Evolutionary conservation across 1,140 invertebrate genomes (phyloP).

Genomic region (Phymorhynchus buccinoides): DNA sequence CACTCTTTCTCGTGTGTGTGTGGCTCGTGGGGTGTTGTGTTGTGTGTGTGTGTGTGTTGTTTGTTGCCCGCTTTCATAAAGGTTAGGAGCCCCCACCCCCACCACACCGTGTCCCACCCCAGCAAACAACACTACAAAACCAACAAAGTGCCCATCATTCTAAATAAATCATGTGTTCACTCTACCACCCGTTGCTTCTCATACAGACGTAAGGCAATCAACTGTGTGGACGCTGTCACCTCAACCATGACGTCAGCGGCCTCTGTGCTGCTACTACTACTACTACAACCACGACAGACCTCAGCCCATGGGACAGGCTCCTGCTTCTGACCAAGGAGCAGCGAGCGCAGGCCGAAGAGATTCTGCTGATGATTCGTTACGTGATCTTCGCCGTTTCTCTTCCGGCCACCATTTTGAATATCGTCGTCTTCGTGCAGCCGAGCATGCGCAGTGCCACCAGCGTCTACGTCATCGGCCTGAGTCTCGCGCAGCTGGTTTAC

Average conservation of each 20-base stretch:
- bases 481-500: slow-evolving; percentile 25
- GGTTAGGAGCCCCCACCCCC: too few relatives aligned
- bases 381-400: slow-evolving; percentile 2
- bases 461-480: slow-evolving; percentile 33
- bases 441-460: slow-evolving; percentile 31
- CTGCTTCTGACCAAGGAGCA: background rate
- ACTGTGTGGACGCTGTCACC: background rate
- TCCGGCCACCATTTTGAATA: background rate
- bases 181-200: background rate
- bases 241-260: background rate
- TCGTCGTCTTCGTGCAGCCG: slow-evolving; percentile 18
- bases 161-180: too few relatives aligned
- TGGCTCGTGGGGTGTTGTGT: too few relatives aligned
- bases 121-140: too few relatives aligned
- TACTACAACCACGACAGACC: background rate
- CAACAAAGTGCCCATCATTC: too few relatives aligned
- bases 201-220: background rate
- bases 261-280: too few relatives aligned
- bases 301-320: background rate
- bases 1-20: too few relatives aligned
- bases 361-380: slow-evolving; percentile 16
- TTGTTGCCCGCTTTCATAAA: too few relatives aligned
- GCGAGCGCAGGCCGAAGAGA: background rate
- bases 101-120: too few relatives aligned
- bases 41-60: too few relatives aligned